Percentiles rank a stretch among this genome's conserved stretches.
These are phyloP conservation scores for Circaetus gallicus DNA, from an alignment of 2,113 vertebrate genomes.

Conservation along the genomic window DNA sequence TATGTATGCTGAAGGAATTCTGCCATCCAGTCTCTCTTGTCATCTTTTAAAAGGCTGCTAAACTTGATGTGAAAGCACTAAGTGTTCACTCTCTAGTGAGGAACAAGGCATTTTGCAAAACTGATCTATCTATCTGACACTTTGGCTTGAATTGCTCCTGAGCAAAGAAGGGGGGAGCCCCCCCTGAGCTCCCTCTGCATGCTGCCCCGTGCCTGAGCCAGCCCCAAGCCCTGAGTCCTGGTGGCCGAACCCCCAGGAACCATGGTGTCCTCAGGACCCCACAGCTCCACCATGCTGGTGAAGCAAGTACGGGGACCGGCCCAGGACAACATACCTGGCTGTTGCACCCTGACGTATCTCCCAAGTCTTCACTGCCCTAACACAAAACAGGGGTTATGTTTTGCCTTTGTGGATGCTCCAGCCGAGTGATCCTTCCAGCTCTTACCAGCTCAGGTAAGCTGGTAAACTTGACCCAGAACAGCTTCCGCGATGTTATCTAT, in stretches of 20 bases:
- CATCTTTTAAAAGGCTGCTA: background rate
- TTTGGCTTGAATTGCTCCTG: background rate
- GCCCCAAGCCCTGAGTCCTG: background rate
- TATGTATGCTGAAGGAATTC: background rate
- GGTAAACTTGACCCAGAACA: background rate
- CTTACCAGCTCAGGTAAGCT: background rate
- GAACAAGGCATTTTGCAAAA: background rate
- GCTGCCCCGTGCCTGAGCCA: background rate
- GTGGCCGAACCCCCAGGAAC: background rate
- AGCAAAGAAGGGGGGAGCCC: background rate
- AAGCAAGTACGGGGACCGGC: accelerated
- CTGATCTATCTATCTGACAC: background rate
- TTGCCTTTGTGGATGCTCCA: background rate
- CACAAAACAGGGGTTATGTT: background rate
- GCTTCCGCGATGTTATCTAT: accelerated
- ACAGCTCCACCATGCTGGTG: accelerated
- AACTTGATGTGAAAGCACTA: background rate
- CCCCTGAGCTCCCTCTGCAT: background rate
- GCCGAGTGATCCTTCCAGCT: background rate
- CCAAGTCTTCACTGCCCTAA: accelerated
- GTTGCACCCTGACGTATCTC: background rate
- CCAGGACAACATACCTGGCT: background rate
- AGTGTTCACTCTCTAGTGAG: background rate
- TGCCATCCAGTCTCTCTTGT: background rate
- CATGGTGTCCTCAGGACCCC: accelerated